Conservation (phyloP, 2,888 invertebrate genomes). For the Endomychus coccineus region DNA sequence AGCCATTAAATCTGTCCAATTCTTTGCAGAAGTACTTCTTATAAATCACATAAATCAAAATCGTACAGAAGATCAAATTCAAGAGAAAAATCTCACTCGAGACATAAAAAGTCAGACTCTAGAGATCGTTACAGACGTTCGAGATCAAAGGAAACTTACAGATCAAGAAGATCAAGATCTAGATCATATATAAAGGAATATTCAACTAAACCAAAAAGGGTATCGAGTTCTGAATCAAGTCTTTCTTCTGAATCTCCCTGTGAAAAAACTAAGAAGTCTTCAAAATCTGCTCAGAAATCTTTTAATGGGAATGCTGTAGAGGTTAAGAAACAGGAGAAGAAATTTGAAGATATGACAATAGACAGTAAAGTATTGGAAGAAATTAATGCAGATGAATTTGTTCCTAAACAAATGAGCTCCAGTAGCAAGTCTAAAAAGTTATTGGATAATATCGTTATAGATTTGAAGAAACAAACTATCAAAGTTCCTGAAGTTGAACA, state of each 20-base stretch:
- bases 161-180: conserved; percentile 35
- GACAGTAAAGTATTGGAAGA: conserved; percentile 57
- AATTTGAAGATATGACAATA: conserved; percentile 41
- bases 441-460: conserved; percentile 63
- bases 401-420: conserved; percentile 50
- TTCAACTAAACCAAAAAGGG: conserved; percentile 30
- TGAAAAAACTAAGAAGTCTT: conserved; percentile 12
- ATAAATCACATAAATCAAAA: conserved; percentile 29
- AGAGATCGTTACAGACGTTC: conserved; percentile 25
- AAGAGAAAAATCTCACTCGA: conserved; percentile 23
- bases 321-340: conserved; percentile 6
- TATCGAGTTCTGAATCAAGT: conserved; percentile 24
- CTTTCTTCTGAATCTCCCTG: conserved; percentile 9
- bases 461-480: conserved; percentile 63
- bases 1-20: no score
- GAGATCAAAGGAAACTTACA: conserved; percentile 22
- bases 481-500: conserved; percentile 54
- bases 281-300: conserved; percentile 10
- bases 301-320: conserved; percentile 6
- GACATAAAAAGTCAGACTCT: conserved; percentile 18
- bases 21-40: conserved; percentile 8
- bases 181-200: conserved; percentile 39
- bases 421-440: conserved; percentile 53
- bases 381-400: conserved; percentile 63
- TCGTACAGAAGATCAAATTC: conserved; percentile 27